A percentile compares a stretch with the other conserved stretches of the same genome.
phyloP scores from a whole-genome alignment of 2,888 invertebrate genomes.

The Microctonus brassicae region DNA sequence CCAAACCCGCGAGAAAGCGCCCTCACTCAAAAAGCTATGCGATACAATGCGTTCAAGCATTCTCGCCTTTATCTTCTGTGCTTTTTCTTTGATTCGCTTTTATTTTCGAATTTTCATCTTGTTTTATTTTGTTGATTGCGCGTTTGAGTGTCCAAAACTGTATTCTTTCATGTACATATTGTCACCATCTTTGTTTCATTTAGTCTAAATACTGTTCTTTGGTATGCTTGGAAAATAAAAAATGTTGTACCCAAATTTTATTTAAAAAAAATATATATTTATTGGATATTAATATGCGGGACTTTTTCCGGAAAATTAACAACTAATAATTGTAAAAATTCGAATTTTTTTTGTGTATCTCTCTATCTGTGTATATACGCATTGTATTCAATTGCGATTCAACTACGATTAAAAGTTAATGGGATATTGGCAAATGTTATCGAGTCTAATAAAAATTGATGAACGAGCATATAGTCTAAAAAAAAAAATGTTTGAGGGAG shows the following conservation, averaged over 20 bases:
- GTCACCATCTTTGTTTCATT: too few species aligned
- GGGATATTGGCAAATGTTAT: conserved; percentile 17
- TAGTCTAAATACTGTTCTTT: too few species aligned
- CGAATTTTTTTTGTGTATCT: conserved; percentile 37
- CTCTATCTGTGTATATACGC: conserved; percentile 13
- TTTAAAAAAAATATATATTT: too few species aligned
- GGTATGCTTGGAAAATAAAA: too few species aligned
- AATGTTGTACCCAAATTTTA: too few species aligned
- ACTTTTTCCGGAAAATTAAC: too few species aligned
- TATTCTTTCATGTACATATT: conserved; percentile 3
- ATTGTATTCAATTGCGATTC: conserved; percentile 7
- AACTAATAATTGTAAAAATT: too few species aligned
- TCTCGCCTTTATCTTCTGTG: conserved; percentile 25
- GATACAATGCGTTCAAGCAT: conserved; percentile 42
- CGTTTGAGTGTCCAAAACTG: conserved; percentile 21
- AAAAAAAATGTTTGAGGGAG: not conserved
- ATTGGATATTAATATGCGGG: too few species aligned
- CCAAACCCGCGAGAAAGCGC: conserved; percentile 33
- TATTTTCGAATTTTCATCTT: conserved; percentile 4
- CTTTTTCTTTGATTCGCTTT: conserved; percentile 23
- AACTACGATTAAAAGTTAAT: conserved; percentile 17
- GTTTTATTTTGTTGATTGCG: conserved; percentile 6
- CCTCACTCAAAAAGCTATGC: conserved; percentile 43
- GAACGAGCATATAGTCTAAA: conserved; percentile 4
- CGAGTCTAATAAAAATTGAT: conserved; percentile 27